Base-by-base conservation (phyloP, 2,797 vertebrate species). In the Enteromius afrohamiltoni region DNA sequence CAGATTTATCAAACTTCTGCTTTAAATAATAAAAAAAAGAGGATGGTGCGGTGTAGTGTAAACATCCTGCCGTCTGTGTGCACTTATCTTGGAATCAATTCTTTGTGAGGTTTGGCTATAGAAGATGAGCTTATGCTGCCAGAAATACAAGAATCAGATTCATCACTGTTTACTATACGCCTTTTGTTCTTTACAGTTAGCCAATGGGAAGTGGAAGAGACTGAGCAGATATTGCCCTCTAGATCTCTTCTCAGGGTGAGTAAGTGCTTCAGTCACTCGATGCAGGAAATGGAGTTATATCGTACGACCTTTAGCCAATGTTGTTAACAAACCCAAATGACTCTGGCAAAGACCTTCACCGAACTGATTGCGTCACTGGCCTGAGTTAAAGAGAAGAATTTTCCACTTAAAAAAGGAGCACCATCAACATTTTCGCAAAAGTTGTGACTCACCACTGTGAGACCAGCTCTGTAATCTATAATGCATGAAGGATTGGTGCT, bases 181-280 rank as follows among this genome's bases (percentile, higher is more conserved):
- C 88, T 37, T 91, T 77, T 4, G 85, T 13, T 83, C 16, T 86
- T 42, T 87, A 16, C 88, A 99, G 98, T 94, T 99, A 85, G 95
- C 97, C 21, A 98, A 95, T 0, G 98, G 97, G 68, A 98, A 97
- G 88, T 99, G 98, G 98, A 99, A 97, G 90, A 95, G 95, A 85
- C 95, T 95, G 71, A 99, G 98, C 88, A 95, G 96, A 92, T 99
- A 99, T 79, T 99, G 98, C 89, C 98, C 98, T 0, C 92, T 99
- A 1, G 98, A 99, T 92, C 96, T 99, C 88, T 99, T 98, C 95
- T 99, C 98, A 89, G 98, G 98, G 98, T 99, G 88, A 96, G 95
- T 82, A 16, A 37, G 16, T 26, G 51, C 37, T 34, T 23, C 19
- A 70, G 68, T 47, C 8, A n/a, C 42, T 67, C 23, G n/a, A 14